A percentile compares a stretch with the other conserved stretches of the same genome.
These are phyloP conservation scores for Hyles lineata DNA, from an alignment of 2,888 invertebrate genomes.

Conservation along the genomic window DNA sequence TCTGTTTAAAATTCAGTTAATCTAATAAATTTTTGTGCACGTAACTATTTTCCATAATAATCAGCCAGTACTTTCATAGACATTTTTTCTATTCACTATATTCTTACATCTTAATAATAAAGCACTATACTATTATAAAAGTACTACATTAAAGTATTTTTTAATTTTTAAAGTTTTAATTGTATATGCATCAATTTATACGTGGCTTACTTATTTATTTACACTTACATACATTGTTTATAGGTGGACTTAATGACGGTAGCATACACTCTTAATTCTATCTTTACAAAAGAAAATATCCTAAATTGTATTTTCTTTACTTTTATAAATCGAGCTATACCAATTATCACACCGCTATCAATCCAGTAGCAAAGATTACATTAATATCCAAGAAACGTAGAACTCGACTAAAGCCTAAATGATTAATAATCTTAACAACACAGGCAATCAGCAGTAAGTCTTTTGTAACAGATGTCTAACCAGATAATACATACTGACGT, in stretches of 20 bases:
- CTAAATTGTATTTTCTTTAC: background rate
- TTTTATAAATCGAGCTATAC: background rate
- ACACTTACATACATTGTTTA: too few relatives aligned
- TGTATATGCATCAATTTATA: too few relatives aligned
- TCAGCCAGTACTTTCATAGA: too few relatives aligned
- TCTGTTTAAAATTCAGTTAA: too few relatives aligned
- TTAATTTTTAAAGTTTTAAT: too few relatives aligned
- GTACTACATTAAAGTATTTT: too few relatives aligned
- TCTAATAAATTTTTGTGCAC: too few relatives aligned
- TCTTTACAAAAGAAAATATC: background rate
- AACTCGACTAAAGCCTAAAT: background rate
- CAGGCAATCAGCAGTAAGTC: background rate
- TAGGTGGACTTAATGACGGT: background rate
- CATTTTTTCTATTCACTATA: too few relatives aligned
- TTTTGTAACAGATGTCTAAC: conserved; percentile 12
- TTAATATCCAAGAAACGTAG: background rate
- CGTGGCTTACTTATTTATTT: too few relatives aligned
- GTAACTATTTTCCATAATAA: too few relatives aligned
- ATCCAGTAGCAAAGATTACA: background rate
- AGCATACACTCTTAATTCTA: background rate
- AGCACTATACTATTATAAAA: too few relatives aligned
- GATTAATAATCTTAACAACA: background rate
- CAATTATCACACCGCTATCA: background rate
- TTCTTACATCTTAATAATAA: too few relatives aligned
- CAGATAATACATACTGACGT: background rate